Percentiles rank a stretch among this genome's conserved stretches.
These are phyloP conservation scores for Porites australiensis DNA, from an alignment of 64 coral and sea anemone species.

Conservation along the genomic window DNA sequence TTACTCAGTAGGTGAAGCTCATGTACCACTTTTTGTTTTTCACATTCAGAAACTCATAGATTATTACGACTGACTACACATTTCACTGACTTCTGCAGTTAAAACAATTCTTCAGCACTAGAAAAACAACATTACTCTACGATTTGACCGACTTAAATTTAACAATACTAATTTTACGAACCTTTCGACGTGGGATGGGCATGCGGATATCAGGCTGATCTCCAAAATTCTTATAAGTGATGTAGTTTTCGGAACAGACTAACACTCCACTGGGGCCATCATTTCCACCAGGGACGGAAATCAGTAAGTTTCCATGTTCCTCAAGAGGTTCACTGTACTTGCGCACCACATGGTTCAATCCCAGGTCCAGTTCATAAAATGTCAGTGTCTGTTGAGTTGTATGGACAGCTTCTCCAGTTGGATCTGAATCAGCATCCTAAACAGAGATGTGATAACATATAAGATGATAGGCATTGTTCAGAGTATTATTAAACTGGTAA, in stretches of 20 bases:
- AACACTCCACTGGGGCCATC: constrained; percentile 98
- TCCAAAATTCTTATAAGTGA: constrained; percentile 99
- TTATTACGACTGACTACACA: too few relatives aligned
- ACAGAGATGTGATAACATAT: background rate
- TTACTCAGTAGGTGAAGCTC: too few relatives aligned
- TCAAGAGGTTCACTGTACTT: constrained; percentile 99
- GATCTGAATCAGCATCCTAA: constrained; percentile 95
- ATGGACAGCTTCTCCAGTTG: constrained; percentile 96
- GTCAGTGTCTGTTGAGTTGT: constrained; percentile 97
- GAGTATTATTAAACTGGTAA: too few relatives aligned
- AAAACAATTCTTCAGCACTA: too few relatives aligned
- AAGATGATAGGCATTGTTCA: too few relatives aligned
- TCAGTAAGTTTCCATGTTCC: constrained; percentile 94
- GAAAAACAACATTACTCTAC: too few relatives aligned
- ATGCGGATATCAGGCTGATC: constrained; percentile 98
- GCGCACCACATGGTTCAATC: constrained; percentile 97
- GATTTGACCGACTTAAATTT: too few relatives aligned
- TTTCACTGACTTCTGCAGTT: too few relatives aligned
- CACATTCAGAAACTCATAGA: too few relatives aligned
- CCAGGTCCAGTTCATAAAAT: constrained; percentile 98
- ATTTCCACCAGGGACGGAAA: constrained; percentile 98
- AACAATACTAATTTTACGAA: background rate
- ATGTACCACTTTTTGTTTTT: too few relatives aligned
- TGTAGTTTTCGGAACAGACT: constrained; percentile 97
- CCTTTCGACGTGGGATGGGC: constrained; percentile 98